These are phyloP conservation scores for Carpatolechia fugitivella DNA, from an alignment of 2,888 invertebrate species.

Conservation along the genomic window DNA sequence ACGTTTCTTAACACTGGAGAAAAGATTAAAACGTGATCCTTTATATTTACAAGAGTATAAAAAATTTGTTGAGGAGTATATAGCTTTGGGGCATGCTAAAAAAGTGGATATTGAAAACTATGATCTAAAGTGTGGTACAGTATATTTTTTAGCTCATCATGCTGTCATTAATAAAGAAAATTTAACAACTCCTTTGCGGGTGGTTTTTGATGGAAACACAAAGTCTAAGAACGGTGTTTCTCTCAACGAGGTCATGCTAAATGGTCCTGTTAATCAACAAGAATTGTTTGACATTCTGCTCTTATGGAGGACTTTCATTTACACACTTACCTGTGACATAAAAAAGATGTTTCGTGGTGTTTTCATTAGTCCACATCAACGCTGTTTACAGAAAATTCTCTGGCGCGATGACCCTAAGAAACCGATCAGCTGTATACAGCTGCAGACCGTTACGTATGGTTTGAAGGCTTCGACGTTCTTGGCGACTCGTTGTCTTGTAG, in stretches of 20 bases:
- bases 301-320: background rate
- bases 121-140: constrained; percentile 8
- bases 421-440: constrained; percentile 13
- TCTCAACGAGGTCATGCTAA: constrained; percentile 14
- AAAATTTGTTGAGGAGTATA: constrained; percentile 21
- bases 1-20: constrained; percentile 19
- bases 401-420: constrained; percentile 18
- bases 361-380: background rate
- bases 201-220: constrained; percentile 2
- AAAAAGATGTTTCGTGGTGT: background rate
- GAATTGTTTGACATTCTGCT: constrained; percentile 2
- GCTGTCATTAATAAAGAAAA: background rate
- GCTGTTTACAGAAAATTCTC: constrained; percentile 19
- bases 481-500: constrained; percentile 15
- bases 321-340: background rate
- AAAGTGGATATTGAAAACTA: constrained; percentile 10
- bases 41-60: constrained; percentile 14
- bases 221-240: background rate
- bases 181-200: background rate
- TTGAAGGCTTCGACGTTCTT: constrained; percentile 18
- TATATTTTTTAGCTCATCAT: constrained; percentile 10
- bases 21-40: constrained; percentile 14
- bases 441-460: constrained; percentile 18
- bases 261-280: constrained; percentile 7
- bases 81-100: constrained; percentile 19